These are phyloP conservation scores for Tyrannus savana DNA, from an alignment of 2,113 vertebrate species.

Conservation along the genomic window DNA sequence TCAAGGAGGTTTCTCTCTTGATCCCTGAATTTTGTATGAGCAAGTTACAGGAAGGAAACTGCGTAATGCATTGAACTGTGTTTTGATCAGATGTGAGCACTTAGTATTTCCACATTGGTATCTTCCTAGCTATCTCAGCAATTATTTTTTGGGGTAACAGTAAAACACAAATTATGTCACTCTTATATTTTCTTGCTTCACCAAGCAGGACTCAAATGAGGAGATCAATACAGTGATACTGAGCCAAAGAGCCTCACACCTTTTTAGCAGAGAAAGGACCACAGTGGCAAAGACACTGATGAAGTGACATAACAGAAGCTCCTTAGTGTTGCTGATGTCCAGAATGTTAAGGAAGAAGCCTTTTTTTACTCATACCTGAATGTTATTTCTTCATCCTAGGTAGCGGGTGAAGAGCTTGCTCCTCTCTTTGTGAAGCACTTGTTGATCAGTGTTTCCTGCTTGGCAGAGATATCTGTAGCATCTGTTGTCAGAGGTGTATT, in stretches of 20 bases:
- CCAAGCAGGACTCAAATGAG: background rate
- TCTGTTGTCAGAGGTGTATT: background rate
- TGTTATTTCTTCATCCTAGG: background rate
- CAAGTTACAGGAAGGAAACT: background rate
- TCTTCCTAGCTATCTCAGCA: background rate
- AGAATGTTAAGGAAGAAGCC: background rate
- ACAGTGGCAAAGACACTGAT: background rate
- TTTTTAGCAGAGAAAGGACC: background rate
- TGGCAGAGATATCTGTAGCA: background rate
- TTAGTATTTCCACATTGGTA: background rate
- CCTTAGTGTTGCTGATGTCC: background rate
- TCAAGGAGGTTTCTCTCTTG: background rate
- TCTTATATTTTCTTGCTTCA: slow-evolving; percentile 7
- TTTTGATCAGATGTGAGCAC: slow-evolving; percentile 15
- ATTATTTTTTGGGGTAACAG: background rate
- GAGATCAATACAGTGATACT: background rate
- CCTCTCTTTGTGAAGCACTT: background rate
- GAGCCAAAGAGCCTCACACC: background rate
- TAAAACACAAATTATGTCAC: background rate
- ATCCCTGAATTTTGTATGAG: background rate
- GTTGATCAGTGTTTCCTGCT: background rate
- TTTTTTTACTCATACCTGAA: background rate
- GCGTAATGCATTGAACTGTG: background rate
- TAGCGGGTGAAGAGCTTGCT: background rate
- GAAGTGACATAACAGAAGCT: background rate